phyloP scores from a whole-genome alignment of 2,113 vertebrate species.

The Pavo muticus region DNA sequence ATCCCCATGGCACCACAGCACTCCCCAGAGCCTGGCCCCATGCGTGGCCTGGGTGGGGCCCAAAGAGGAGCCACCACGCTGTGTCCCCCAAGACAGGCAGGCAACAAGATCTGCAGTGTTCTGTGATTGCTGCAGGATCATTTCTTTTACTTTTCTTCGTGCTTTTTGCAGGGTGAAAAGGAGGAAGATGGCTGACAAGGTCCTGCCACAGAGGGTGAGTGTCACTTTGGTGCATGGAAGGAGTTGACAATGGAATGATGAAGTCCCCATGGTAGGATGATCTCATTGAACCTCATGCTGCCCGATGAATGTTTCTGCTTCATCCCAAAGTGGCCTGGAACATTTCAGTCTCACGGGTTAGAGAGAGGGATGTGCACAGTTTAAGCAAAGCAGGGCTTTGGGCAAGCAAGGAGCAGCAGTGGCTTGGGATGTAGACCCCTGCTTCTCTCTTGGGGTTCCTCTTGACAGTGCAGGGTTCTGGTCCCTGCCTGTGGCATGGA shows the following conservation, averaged over 20 bases:
- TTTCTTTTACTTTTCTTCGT: neutral
- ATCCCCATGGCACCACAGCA: neutral
- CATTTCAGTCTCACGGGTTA: neutral
- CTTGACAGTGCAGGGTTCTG: no score
- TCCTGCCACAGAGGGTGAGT: slow-evolving; percentile 96
- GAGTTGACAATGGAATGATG: neutral
- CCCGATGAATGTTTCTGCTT: neutral
- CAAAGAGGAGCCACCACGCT: neutral
- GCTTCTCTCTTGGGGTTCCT: neutral
- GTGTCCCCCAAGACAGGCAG: neutral
- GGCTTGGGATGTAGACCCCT: neutral
- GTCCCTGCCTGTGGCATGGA: neutral
- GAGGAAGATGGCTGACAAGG: slow-evolving; percentile 99
- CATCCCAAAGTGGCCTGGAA: neutral
- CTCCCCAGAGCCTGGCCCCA: neutral
- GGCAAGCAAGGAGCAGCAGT: neutral
- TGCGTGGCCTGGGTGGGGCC: neutral
- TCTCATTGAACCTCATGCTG: neutral
- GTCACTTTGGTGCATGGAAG: fast-evolving
- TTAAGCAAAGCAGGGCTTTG: neutral
- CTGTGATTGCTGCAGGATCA: neutral
- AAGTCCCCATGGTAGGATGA: neutral
- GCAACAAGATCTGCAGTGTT: neutral
- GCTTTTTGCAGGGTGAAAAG: slow-evolving; percentile 86
- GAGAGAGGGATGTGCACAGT: neutral